These are phyloP conservation scores for Dendropsophus ebraccatus DNA, from an alignment of 2,113 vertebrate species.

Conservation along the genomic window DNA sequence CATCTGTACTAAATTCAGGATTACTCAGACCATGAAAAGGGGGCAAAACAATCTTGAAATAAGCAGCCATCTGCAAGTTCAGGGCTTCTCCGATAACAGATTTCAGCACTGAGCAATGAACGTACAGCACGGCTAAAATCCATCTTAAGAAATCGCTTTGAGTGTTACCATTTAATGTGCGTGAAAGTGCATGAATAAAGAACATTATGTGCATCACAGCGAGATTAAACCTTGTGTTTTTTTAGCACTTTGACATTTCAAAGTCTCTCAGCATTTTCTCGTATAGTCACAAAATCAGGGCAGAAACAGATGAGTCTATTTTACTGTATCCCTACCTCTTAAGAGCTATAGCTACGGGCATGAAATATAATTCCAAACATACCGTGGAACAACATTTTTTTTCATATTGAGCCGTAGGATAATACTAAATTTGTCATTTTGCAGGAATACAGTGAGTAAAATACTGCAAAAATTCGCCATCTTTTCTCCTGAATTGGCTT, in stretches of 20 bases:
- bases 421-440: constrained; percentile 21
- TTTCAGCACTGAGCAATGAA: constrained; percentile 14
- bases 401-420: not conserved
- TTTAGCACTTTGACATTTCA: constrained; percentile 38
- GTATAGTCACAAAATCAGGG: constrained; percentile 20
- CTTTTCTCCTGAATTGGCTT: not conserved
- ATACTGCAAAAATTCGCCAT: not conserved
- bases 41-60: not conserved
- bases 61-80: constrained; percentile 26
- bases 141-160: constrained; percentile 17
- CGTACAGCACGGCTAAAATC: not conserved
- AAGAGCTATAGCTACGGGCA: not conserved
- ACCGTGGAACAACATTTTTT: not conserved
- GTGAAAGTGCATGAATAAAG: constrained; percentile 46
- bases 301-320: constrained; percentile 44
- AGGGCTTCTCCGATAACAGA: constrained; percentile 16
- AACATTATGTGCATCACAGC: constrained; percentile 29
- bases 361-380: constrained; percentile 29
- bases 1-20: constrained; percentile 20
- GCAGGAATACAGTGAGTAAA: not conserved
- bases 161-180: constrained; percentile 40
- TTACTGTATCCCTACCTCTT: constrained; percentile 35
- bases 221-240: constrained; percentile 43
- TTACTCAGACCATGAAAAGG: constrained; percentile 20
- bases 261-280: constrained; percentile 29